phyloP scores from a whole-genome alignment of 2,797 vertebrate species.

The Gymnocypris eckloni region DNA sequence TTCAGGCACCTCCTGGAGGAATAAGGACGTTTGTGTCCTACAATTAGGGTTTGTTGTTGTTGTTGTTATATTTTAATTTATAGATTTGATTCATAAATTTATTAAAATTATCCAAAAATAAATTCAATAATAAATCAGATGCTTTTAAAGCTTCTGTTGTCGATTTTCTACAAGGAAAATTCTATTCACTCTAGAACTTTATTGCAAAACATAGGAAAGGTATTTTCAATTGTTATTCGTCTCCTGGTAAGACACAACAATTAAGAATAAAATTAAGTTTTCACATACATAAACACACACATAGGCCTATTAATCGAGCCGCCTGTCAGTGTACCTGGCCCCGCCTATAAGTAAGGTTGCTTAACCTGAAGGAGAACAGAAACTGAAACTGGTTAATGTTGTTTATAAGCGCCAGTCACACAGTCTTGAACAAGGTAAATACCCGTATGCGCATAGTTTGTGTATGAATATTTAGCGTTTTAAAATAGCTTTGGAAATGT shows the following conservation, averaged over 20 bases:
- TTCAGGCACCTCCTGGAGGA: neutral
- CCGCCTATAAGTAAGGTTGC: neutral
- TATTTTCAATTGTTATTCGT: neutral
- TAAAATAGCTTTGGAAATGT: neutral
- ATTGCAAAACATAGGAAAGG: neutral
- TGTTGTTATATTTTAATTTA: neutral
- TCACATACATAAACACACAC: neutral
- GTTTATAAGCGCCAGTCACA: too few species aligned
- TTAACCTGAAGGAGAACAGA: neutral
- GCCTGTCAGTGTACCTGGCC: neutral
- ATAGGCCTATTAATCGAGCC: neutral
- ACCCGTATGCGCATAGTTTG: neutral
- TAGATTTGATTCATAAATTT: too few species aligned
- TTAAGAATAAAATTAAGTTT: neutral
- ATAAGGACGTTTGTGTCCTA: neutral
- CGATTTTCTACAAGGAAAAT: neutral
- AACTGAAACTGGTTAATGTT: neutral
- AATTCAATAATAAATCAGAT: neutral
- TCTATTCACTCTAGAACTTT: neutral
- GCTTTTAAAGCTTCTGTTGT: neutral
- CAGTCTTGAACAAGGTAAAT: neutral
- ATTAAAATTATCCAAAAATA: neutral
- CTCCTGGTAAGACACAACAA: neutral
- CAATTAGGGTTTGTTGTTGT: neutral
- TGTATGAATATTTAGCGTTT: too few species aligned